These are phyloP conservation scores for Ectropis grisescens DNA, from an alignment of 1,140 invertebrate species.

Conservation along the genomic window DNA sequence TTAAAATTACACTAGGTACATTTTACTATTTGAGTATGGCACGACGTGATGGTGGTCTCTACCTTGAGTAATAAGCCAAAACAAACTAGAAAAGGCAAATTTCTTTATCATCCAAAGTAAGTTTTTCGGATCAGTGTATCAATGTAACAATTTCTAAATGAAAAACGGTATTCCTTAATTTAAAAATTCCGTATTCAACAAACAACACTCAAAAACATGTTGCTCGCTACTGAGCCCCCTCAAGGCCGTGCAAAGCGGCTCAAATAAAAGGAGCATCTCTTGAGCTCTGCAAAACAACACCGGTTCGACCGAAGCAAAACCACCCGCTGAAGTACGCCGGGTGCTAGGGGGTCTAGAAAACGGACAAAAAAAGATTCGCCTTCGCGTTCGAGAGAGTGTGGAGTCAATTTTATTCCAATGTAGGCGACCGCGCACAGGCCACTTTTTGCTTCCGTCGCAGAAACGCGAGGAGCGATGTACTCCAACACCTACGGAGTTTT, in stretches of 20 bases:
- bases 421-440: slow-evolving; percentile 61
- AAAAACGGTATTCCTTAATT: slow-evolving; percentile 62
- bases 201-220: slow-evolving; percentile 66
- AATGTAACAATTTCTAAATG: too few species aligned
- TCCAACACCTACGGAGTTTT: slow-evolving; percentile 65
- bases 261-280: slow-evolving; percentile 66
- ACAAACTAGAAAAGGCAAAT: too few species aligned
- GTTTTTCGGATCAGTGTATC: too few species aligned
- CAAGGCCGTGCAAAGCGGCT: slow-evolving; percentile 60
- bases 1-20: too few species aligned
- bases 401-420: slow-evolving; percentile 70
- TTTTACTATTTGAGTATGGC: too few species aligned
- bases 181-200: slow-evolving; percentile 62
- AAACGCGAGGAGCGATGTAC: slow-evolving; percentile 60
- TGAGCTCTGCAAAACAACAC: slow-evolving; percentile 67
- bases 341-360: slow-evolving; percentile 47
- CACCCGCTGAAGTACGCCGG: slow-evolving; percentile 61
- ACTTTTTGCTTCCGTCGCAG: slow-evolving; percentile 66
- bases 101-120: too few species aligned
- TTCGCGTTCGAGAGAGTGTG: slow-evolving; percentile 66
- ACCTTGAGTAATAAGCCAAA: too few species aligned
- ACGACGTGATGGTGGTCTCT: too few species aligned
- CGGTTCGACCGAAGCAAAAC: slow-evolving; percentile 59
- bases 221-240: slow-evolving; percentile 46
- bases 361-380: slow-evolving; percentile 54